Evolutionary conservation across 1,140 invertebrate genomes (phyloP).

Genomic region (Monomorium pharaonis): DNA sequence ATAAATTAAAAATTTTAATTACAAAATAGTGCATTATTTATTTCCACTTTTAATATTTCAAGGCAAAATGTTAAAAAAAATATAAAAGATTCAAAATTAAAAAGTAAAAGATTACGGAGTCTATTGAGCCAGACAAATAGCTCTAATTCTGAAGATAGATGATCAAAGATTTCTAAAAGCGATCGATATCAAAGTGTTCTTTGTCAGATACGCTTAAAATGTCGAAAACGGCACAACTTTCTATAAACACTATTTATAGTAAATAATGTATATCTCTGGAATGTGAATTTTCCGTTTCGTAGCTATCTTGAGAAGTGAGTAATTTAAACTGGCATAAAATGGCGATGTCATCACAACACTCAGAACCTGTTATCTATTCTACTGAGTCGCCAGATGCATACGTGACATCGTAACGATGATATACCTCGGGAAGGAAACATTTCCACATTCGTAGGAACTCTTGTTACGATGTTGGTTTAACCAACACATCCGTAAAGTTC

Average conservation of each 20-base stretch:
- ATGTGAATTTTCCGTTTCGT: neutral
- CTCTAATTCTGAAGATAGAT: neutral
- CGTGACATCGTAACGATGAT: slow-evolving; percentile 53
- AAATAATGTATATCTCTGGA: neutral
- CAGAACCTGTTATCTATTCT: slow-evolving; percentile 57
- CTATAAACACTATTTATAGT: neutral
- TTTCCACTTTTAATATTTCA: no score
- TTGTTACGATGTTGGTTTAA: neutral
- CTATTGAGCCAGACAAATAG: neutral
- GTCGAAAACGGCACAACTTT: neutral
- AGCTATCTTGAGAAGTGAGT: slow-evolving; percentile 7
- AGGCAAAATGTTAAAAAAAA: neutral
- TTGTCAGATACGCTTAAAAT: neutral
- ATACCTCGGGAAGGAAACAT: slow-evolving; percentile 20
- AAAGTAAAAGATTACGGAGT: neutral
- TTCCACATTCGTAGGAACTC: slow-evolving; percentile 44
- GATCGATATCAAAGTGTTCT: neutral
- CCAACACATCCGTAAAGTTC: neutral
- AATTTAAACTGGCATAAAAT: slow-evolving; percentile 29
- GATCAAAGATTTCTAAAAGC: neutral
- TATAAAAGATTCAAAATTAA: neutral
- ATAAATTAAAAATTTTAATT: no score
- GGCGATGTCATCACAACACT: slow-evolving; percentile 41
- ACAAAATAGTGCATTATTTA: no score
- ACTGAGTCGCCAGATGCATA: slow-evolving; percentile 46